Conservation (phyloP, 2,797 vertebrate genomes). For the Pristis pectinata region DNA sequence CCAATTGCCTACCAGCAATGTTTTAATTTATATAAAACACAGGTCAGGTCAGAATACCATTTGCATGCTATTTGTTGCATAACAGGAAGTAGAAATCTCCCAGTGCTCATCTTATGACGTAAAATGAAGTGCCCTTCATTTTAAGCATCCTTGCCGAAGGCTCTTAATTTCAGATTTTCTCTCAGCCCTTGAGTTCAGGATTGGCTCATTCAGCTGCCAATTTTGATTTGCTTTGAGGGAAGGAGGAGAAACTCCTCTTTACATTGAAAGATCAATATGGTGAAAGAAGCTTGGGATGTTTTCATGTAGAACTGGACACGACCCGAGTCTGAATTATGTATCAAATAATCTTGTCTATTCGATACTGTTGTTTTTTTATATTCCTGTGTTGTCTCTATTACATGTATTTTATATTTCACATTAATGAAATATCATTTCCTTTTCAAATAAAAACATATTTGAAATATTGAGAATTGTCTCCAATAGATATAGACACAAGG, state of each 20-base stretch:
- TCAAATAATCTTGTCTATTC: not conserved
- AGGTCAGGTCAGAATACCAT: too few relatives aligned
- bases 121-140: not conserved
- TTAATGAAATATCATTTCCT: not conserved
- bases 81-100: not conserved
- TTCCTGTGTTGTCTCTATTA: not conserved
- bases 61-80: not conserved
- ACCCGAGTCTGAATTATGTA: not conserved
- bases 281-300: not conserved
- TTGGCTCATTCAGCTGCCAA: not conserved
- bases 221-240: not conserved
- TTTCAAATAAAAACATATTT: not conserved
- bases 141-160: too few relatives aligned
- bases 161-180: not conserved
- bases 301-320: not conserved
- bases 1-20: too few relatives aligned
- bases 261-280: not conserved
- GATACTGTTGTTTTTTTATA: not conserved
- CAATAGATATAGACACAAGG: not conserved
- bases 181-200: not conserved
- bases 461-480: not conserved
- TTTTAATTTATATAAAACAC: not conserved
- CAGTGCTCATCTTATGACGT: not conserved
- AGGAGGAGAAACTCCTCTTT: not conserved
- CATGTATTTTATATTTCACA: not conserved